phyloP scores from a whole-genome alignment of 2,888 invertebrate species.

The Syrista parreyssii region DNA sequence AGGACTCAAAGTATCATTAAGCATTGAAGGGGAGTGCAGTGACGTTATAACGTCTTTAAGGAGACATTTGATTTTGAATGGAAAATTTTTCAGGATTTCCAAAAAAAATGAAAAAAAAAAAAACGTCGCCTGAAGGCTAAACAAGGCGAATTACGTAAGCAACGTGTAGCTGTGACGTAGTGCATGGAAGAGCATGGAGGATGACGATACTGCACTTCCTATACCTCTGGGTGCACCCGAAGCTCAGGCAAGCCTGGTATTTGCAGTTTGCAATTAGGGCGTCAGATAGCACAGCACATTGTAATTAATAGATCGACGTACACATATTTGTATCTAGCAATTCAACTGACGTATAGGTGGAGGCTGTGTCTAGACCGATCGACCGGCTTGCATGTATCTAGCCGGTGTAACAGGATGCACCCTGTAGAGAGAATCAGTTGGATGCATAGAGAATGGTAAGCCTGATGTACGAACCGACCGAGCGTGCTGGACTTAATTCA shows the following conservation, averaged over 20 bases:
- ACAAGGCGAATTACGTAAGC: not conserved
- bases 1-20: not conserved
- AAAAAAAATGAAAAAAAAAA: too few relatives aligned
- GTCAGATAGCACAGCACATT: constrained; percentile 13
- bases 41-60: too few relatives aligned
- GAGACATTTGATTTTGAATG: too few relatives aligned
- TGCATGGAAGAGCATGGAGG: not conserved
- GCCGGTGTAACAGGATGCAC: not conserved
- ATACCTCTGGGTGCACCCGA: not conserved
- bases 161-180: not conserved
- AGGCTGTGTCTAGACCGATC: constrained; percentile 56
- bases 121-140: too few relatives aligned
- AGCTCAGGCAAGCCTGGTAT: not conserved
- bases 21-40: not conserved
- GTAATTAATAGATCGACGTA: constrained; percentile 36
- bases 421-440: not conserved
- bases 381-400: constrained; percentile 34
- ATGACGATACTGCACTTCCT: not conserved
- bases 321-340: constrained; percentile 48
- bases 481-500: not conserved
- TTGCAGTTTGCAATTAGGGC: constrained; percentile 28
- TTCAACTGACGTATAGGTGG: constrained; percentile 38
- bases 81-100: too few relatives aligned
- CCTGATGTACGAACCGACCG: not conserved
- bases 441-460: not conserved